These are phyloP conservation scores for Lophura nycthemera DNA, from an alignment of 2,113 vertebrate genomes.

Conservation along the genomic window DNA sequence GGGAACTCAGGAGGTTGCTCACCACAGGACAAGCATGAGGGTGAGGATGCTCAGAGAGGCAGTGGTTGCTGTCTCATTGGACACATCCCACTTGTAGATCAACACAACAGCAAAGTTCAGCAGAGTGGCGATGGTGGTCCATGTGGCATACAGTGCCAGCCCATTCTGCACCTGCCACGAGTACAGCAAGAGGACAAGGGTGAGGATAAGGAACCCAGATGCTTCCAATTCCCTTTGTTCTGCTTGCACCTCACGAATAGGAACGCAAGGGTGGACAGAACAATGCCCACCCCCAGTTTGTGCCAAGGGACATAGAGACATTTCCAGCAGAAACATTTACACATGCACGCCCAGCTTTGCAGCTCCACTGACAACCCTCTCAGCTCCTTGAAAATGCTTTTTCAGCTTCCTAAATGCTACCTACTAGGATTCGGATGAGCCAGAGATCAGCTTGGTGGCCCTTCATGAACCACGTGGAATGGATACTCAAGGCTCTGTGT, in stretches of 20 bases:
- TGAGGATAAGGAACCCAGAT: neutral
- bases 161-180: conserved; percentile 83
- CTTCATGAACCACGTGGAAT: conserved; percentile 77
- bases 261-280: neutral
- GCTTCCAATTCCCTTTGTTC: neutral
- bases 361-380: neutral
- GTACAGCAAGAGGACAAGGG: neutral
- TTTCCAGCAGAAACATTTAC: neutral
- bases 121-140: conserved; percentile 83
- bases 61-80: conserved; percentile 72
- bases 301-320: neutral
- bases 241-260: neutral
- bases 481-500: conserved; percentile 74
- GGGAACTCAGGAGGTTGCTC: neutral
- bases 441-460: conserved; percentile 78
- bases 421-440: conserved; percentile 82
- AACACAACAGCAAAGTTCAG: conserved; percentile 83
- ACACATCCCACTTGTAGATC: conserved; percentile 71
- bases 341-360: neutral
- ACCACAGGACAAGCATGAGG: conserved; percentile 79
- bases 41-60: conserved; percentile 81
- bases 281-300: neutral
- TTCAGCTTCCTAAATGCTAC: neutral
- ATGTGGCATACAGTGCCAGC: conserved; percentile 81
- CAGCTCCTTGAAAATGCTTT: neutral